Base-by-base conservation (phyloP, 2,797 vertebrate species). In the Ctenochaetus hawaiiensis region DNA sequence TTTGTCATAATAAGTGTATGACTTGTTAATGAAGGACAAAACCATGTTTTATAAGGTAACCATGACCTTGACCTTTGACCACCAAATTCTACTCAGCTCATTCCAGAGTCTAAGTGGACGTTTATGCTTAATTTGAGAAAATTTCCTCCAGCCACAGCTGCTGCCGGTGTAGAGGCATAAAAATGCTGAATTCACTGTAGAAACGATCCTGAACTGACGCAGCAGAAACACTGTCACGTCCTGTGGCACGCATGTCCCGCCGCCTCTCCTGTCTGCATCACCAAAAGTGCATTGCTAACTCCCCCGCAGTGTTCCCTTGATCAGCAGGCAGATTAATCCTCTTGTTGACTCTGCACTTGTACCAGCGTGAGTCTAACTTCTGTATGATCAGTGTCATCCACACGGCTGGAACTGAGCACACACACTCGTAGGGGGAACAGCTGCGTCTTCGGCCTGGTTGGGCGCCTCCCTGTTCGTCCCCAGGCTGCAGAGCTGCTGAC, bases 261-360 rank as follows among this genome's bases (percentile, higher is more conserved):
- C 12, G 8, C 54, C 34, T 74, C 70, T 70, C 53, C 70, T 48
- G n/a, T 80, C 60, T 71, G 65, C 67, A 70, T 58, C 67, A 47
- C 52, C 52, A 59, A 64, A 69, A 63, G 54, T 44, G 5, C n/a
- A 44, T 34, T 53, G 59, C 83, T 62, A 49, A 20, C 77, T 30
- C 76, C 76, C 83, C 78, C 70, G 51, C 73, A 74, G 77, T 3
- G 71, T 65, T 78, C 63, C 72, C 81, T 66, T 87, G 74, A 91
- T 88, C 87, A 81, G 77, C 80, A 70, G 67, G 56, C 75, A 60
- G 76, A 88, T 85, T 91, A 93, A 92, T 93, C 88, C 90, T 85
- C 73, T 71, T 84, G 88, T 90, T 84, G 80, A 85, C 83, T 65
- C 72, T 39, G 72, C 82, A 91, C 85, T 87, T 89, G 83, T 57